Base-by-base conservation (phyloP, 2,113 vertebrate genomes). In the Sceloporus undulatus region DNA sequence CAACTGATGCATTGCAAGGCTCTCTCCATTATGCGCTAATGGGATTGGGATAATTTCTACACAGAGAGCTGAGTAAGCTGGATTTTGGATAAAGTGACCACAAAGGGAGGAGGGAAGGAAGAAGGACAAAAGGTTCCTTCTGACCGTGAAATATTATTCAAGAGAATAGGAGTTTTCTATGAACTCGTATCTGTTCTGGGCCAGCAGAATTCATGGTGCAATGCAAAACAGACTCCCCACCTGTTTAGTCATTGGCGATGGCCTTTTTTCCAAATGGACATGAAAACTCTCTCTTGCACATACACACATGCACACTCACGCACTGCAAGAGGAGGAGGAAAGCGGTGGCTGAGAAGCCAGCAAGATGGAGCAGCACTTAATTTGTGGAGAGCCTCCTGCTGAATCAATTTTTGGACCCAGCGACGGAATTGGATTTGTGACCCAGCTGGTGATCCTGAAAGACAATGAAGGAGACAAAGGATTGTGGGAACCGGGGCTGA, bases 101-200 rank as follows among this genome's bases (percentile, higher is more conserved):
- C 1, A 0, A 68, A 77, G 18, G 18, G 13, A 9, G 56, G 2
- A 8, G 19, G 9, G 40, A 6, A 71, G 19, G 29, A 48, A 48
- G 73, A 76, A 7, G 71, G 76, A 82, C 68, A 65, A 93, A 79
- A 79, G 74, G 2, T 74, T 91, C 82, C 76, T n/a, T 84, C n/a
- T 0, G 0, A 84, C 70, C 11, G 1, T 1, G 25, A 42, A 81
- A 62, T 4, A 0, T 23, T 6, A 0, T 18, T 25, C 40, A 68
- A 88, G 66, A 88, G 80, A 74, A 16, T 9, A 40, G 1, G 5
- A 86, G 82, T 66, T 52, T 87, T 90, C 74, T 78, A 2, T 3
- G 13, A 89, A 83, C 29, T 7, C 16, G 11, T 34, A 23, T 87
- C 77, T 1, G 2, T 42, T 68, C 1, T 23, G 42, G 74, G 9